Base-by-base conservation (phyloP, 1,140 invertebrate genomes). In the Eriocheir sinensis region DNA sequence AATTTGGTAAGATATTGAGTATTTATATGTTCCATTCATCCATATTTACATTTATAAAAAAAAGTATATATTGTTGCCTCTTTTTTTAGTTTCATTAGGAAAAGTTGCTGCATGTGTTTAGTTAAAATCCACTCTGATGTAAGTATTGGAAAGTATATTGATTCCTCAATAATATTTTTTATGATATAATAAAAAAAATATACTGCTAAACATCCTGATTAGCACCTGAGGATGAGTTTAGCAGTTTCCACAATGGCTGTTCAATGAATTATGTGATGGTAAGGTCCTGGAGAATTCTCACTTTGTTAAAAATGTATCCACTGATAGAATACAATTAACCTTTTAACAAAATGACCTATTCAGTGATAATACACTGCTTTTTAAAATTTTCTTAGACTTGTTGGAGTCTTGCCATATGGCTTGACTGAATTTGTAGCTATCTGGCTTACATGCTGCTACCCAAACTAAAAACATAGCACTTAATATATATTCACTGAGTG, bases 221-320 rank as follows among this genome's bases (percentile, higher is more conserved):
- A 85, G 80, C 93, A 91, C 93, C 93, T 94, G 93, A 94, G 93
- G 88, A 85, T 80, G 79, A 89, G 89, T 85, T 94, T 94, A 89
- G 93, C 89, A 36, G 44, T n/a, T 27, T n/a, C 0, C 8, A 27
- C 8, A 72, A n/a, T 72, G 60, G 60, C 6, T 72, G 60, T 72
- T n/a, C 60, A n/a, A 2, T 12, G 9, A 72, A 72, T 21, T 72
- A 72, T 17, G 27, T 72, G 6, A n/a, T 72, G 60, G 60, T 72
- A 27, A 21, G 6, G 27, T n/a, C 21, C 6, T n/a, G 12, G 21
- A 72, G 60, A 72, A n/a, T 72, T n/a, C 12, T 27, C 60, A 72
- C 60, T 72, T 27, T 3, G 60, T 72, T 72, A 72, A 72, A 72
- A 72, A 6, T 72, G n/a, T 4, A 72, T n/a, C 60, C 60, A n/a